A percentile compares a stretch with the other conserved stretches of the same genome.
These are phyloP conservation scores for Cataglyphis livida DNA, from an alignment of 2,888 invertebrate species.

Conservation along the genomic window DNA sequence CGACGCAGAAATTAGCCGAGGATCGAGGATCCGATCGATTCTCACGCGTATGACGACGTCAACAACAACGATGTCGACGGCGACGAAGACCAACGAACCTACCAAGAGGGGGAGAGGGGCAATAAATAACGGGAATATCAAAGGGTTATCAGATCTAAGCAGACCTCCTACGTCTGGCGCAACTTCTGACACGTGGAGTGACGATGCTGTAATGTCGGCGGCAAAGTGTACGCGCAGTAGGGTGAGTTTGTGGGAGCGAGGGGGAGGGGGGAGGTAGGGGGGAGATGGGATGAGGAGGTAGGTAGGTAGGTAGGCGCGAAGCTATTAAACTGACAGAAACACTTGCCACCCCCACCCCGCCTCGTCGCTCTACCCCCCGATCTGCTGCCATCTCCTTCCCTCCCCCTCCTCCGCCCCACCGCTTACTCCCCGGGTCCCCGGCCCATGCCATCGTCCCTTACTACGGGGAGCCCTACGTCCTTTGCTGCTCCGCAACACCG, in stretches of 20 bases:
- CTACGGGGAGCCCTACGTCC: constrained; percentile 75
- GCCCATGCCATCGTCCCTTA: constrained; percentile 78
- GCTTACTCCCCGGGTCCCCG: constrained; percentile 61
- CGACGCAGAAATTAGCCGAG: neutral
- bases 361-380: constrained; percentile 72
- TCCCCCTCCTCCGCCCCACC: constrained; percentile 55
- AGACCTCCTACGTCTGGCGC: constrained; percentile 77
- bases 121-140: constrained; percentile 80
- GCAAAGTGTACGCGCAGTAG: constrained; percentile 75
- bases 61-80: constrained; percentile 23
- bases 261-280: constrained; percentile 57
- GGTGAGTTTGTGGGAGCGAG: constrained; percentile 65
- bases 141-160: constrained; percentile 84
- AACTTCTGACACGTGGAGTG: constrained; percentile 85
- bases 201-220: constrained; percentile 83
- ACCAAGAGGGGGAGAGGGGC: constrained; percentile 54
- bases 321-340: constrained; percentile 86
- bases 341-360: constrained; percentile 83
- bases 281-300: constrained; percentile 62
- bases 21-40: constrained; percentile 61
- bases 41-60: constrained; percentile 52
- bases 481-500: constrained; percentile 72
- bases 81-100: constrained; percentile 26
- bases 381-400: constrained; percentile 60
- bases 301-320: constrained; percentile 80